A percentile compares a stretch with the other conserved stretches of the same genome.
Conservation (phyloP, 1,140 invertebrate genomes). For the Cherax destructor region DNA sequence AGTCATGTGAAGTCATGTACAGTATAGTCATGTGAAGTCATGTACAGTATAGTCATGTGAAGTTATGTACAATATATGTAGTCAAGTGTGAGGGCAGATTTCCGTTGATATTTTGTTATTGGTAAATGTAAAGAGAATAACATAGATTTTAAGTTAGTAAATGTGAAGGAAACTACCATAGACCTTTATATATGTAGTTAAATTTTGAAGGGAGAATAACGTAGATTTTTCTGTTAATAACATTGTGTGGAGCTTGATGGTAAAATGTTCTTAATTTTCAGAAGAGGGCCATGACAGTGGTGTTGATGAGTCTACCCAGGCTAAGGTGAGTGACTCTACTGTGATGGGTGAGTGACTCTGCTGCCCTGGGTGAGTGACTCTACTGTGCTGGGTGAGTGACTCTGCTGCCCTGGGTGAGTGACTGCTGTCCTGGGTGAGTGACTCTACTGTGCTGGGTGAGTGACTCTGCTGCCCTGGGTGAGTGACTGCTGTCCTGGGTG, state of each 20-base stretch:
- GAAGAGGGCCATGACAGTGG: slow-evolving; percentile 71
- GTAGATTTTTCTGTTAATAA: not conserved
- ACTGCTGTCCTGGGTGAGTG: too few relatives aligned
- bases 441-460: too few relatives aligned
- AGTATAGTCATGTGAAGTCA: too few relatives aligned
- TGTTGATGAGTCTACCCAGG: slow-evolving; percentile 69
- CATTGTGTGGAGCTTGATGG: not conserved
- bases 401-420: too few relatives aligned
- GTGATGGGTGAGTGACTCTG: not conserved
- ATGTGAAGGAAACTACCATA: not conserved
- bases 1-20: too few relatives aligned
- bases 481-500: too few relatives aligned
- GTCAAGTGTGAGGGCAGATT: not conserved
- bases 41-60: too few relatives aligned
- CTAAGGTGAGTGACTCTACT: slow-evolving; percentile 51
- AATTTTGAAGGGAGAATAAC: not conserved
- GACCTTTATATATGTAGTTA: not conserved
- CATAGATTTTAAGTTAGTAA: too few relatives aligned
- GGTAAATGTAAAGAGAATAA: too few relatives aligned
- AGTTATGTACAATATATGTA: not conserved
- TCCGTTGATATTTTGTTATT: not conserved
- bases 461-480: too few relatives aligned
- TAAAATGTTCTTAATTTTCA: slow-evolving; percentile 36
- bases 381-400: too few relatives aligned
- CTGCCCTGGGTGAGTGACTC: too few relatives aligned